These are phyloP conservation scores for Rhagoletis zephyria DNA, from an alignment of 1,140 invertebrate species.

Conservation along the genomic window DNA sequence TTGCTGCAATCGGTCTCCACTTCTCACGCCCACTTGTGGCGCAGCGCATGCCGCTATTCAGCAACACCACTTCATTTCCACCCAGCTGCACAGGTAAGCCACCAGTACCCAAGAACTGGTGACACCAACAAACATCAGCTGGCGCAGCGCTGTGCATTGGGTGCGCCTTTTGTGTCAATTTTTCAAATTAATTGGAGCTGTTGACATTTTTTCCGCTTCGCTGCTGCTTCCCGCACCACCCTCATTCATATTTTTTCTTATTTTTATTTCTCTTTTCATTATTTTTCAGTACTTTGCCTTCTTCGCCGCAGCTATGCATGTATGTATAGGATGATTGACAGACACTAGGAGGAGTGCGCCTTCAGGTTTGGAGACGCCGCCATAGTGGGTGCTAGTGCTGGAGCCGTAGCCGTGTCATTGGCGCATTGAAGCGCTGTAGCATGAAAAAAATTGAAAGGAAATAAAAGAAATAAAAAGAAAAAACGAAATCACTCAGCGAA, in stretches of 20 bases:
- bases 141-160: neutral
- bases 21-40: neutral
- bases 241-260: slow-evolving; percentile 10
- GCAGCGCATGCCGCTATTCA: neutral
- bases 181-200: slow-evolving; percentile 52
- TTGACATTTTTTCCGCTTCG: slow-evolving; percentile 50
- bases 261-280: neutral
- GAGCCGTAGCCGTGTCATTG: slow-evolving; percentile 3
- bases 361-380: neutral
- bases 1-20: neutral
- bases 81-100: neutral
- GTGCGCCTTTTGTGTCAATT: slow-evolving; percentile 48
- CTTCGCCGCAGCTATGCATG: neutral
- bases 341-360: neutral
- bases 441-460: slow-evolving; percentile 17
- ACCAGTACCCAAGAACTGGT: neutral
- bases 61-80: slow-evolving; percentile 42
- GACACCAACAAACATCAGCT: neutral
- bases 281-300: neutral
- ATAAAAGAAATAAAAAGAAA: slow-evolving; percentile 15
- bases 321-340: neutral
- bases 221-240: neutral
- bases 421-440: slow-evolving; percentile 11
- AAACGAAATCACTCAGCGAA: slow-evolving; percentile 7
- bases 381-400: neutral